A percentile compares a stretch with the other conserved stretches of the same genome.
Evolutionary conservation across 2,113 vertebrate genomes (phyloP).

Genomic region (Synchiropus splendidus): DNA sequence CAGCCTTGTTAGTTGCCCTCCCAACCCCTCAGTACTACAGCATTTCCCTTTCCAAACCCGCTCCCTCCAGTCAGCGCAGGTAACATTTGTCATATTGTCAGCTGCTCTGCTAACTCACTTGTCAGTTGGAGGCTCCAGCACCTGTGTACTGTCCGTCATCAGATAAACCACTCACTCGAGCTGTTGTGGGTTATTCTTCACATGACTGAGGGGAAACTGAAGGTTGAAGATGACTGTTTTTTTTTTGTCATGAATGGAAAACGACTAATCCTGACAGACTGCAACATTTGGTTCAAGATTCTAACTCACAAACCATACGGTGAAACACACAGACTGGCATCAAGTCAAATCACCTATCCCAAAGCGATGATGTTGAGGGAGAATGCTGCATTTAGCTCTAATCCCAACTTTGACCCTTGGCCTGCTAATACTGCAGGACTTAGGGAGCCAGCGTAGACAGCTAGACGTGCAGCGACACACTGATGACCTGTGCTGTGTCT

Average conservation of each 20-base stretch:
- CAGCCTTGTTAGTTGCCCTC: slow-evolving; percentile 3
- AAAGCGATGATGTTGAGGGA: slow-evolving; percentile 4
- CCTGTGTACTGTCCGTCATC: slow-evolving; percentile 46
- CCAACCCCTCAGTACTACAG: slow-evolving; percentile 23
- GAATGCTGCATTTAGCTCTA: slow-evolving; percentile 43
- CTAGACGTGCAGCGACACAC: not conserved
- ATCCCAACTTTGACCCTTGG: slow-evolving; percentile 44
- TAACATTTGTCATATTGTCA: slow-evolving; percentile 40
- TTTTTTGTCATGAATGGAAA: too few relatives aligned
- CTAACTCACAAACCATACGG: not conserved
- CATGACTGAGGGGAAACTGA: too few relatives aligned
- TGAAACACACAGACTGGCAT: slow-evolving; percentile 1
- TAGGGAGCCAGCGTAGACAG: slow-evolving; percentile 11
- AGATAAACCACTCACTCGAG: slow-evolving; percentile 7
- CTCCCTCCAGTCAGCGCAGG: slow-evolving; percentile 13
- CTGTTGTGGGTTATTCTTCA: slow-evolving; percentile 4
- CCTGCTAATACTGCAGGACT: slow-evolving; percentile 32
- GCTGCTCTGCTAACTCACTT: slow-evolving; percentile 37
- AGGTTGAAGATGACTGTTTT: too few relatives aligned
- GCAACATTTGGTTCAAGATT: slow-evolving; percentile 9
- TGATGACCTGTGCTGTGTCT: too few relatives aligned
- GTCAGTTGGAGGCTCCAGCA: slow-evolving; percentile 28
- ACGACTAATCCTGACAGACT: too few relatives aligned
- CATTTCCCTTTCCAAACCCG: not conserved
- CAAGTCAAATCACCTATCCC: too few relatives aligned